Evolutionary conservation across 2,888 invertebrate species (phyloP).

Genomic region (Physocephala rufipes): DNA sequence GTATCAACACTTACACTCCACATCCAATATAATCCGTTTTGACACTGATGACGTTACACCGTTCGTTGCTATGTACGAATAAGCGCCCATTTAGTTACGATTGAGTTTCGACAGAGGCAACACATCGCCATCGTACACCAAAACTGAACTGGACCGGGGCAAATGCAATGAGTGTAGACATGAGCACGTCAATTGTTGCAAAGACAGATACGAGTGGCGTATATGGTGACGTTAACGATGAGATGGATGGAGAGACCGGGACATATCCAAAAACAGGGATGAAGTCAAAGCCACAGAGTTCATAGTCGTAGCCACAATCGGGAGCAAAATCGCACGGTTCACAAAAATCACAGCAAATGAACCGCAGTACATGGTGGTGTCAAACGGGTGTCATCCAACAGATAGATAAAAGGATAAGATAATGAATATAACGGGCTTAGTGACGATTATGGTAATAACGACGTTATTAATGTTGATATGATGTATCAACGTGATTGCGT

Average conservation of each 20-base stretch:
- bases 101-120: conserved; percentile 87
- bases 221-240: too few species aligned
- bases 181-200: too few species aligned
- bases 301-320: conserved; percentile 3
- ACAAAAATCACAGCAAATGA: not conserved
- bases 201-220: too few species aligned
- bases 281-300: too few species aligned
- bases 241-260: too few species aligned
- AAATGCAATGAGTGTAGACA: too few species aligned
- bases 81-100: conserved; percentile 75
- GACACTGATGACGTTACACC: conserved; percentile 91
- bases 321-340: not conserved
- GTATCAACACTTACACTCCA: conserved; percentile 84
- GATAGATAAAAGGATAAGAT: conserved; percentile 24
- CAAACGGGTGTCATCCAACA: conserved; percentile 5
- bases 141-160: too few species aligned
- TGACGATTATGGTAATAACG: not conserved
- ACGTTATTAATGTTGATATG: conserved; percentile 14
- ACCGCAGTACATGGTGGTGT: not conserved
- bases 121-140: conserved; percentile 84
- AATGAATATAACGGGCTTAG: not conserved
- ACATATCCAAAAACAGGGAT: too few species aligned
- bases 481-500: conserved; percentile 29
- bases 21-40: conserved; percentile 90
- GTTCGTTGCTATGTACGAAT: conserved; percentile 71